Evolutionary conservation across 2,888 invertebrate genomes (phyloP), one percentile per base, ranked within the genome.

Genomic region (Cheiracanthium punctorium): DNA sequence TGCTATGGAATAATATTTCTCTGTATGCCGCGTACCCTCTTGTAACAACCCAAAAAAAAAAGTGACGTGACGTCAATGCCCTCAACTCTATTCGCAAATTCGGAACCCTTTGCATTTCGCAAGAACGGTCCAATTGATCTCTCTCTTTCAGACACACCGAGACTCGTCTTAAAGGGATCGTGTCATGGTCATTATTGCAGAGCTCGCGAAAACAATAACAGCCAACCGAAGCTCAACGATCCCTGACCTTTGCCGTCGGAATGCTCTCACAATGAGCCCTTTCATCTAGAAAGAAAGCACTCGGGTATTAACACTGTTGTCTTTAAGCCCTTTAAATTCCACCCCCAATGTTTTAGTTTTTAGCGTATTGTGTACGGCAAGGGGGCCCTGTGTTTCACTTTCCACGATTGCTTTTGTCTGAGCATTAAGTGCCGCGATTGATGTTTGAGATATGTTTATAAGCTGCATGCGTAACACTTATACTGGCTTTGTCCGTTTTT

Each of bases 121-220:
- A 12, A 37, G 37, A 5, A 37, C 12, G 37, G 12, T 37, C 37
- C 12, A 37, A 37, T 37, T 37, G 37, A 37, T 37, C 12, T 10
- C 43, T 2, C 43, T 14, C 43, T 14, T 48, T 7, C 2, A 48
- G 43, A 10, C 1, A 17, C 14, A 48, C 7, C n/a, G 1, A 7
- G 17, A 17, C 14, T 58, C 4, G 4, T 58, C 58, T 24, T 58
- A 58, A 58, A 58, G 0, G 5, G 58, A 20, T 58, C 17, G 17
- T 58, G 58, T 58, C 58, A 58, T 24, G 58, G 58, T 58, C 58
- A 58, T 58, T 58, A 58, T 58, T 58, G 24, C 12, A n/a, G n/a
- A n/a, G n/a, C 5, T 24, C 37, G 10, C 10, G 10, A 58, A 24
- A 58, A 58, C 58, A 58, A 58, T 58, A 24, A 24, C 14, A 24